Evolutionary conservation across 2,888 invertebrate species (phyloP).

Genomic region (Megalurothrips usitatus): DNA sequence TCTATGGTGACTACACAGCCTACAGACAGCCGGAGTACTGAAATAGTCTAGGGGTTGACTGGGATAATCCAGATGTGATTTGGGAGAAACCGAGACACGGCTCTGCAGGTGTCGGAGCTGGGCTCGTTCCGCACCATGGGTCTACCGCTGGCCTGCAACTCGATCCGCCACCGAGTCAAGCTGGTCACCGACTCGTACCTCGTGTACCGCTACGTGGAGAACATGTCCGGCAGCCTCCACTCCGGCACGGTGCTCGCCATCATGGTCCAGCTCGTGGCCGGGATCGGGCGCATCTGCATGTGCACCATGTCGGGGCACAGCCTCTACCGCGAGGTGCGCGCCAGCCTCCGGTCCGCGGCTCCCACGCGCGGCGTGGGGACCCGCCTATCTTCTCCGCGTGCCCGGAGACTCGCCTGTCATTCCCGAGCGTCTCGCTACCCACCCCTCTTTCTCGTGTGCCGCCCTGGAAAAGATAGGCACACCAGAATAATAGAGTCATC

Average conservation of each 20-base stretch:
- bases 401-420: too few species aligned
- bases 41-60: too few species aligned
- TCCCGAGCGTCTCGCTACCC: too few species aligned
- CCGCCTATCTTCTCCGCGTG: too few species aligned
- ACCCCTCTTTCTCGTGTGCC: too few species aligned
- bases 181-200: slow-evolving; percentile 10
- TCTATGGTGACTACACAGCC: too few species aligned
- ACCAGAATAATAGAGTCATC: too few species aligned
- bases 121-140: neutral
- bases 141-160: neutral
- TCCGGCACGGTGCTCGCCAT: neutral
- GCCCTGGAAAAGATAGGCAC: too few species aligned
- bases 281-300: neutral
- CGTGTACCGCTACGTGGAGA: slow-evolving; percentile 10
- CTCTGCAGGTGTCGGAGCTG: neutral
- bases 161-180: neutral
- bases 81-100: too few species aligned
- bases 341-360: neutral
- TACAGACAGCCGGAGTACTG: too few species aligned
- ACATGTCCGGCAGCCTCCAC: neutral
- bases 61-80: too few species aligned
- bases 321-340: neutral
- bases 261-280: neutral
- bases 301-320: neutral
- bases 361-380: too few species aligned